These are phyloP conservation scores for Rotaria sp. DNA, from an alignment of 2,888 invertebrate species.

Conservation along the genomic window DNA sequence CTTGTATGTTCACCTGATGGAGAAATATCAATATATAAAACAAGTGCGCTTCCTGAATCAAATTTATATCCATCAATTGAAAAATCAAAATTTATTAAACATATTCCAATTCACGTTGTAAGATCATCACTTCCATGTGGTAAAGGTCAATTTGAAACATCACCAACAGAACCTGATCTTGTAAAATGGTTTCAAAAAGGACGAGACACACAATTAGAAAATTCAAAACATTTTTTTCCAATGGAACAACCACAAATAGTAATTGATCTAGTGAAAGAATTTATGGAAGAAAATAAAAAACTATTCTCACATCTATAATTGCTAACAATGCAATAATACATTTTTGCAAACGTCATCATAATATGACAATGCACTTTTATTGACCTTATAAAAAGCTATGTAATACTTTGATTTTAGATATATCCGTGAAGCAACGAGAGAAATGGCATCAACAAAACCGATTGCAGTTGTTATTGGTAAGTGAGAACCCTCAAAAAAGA, in stretches of 20 bases:
- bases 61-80: background rate
- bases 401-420: background rate
- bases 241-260: background rate
- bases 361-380: background rate
- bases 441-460: background rate
- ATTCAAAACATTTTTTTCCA: background rate
- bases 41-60: background rate
- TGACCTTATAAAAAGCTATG: background rate
- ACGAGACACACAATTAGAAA: background rate
- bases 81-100: background rate
- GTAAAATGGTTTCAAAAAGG: background rate
- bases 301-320: background rate
- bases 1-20: background rate
- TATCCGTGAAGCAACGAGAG: background rate
- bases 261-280: background rate
- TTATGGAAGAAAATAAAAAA: background rate
- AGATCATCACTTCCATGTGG: background rate
- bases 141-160: rapidly evolving
- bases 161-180: background rate
- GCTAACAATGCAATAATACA: background rate
- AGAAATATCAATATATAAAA: background rate
- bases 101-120: background rate
- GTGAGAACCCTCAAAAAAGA: background rate
- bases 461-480: slow-evolving; percentile 11
- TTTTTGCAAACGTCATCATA: background rate